Conservation (phyloP, 2,888 invertebrate species). For the Mycalesis mineus region DNA sequence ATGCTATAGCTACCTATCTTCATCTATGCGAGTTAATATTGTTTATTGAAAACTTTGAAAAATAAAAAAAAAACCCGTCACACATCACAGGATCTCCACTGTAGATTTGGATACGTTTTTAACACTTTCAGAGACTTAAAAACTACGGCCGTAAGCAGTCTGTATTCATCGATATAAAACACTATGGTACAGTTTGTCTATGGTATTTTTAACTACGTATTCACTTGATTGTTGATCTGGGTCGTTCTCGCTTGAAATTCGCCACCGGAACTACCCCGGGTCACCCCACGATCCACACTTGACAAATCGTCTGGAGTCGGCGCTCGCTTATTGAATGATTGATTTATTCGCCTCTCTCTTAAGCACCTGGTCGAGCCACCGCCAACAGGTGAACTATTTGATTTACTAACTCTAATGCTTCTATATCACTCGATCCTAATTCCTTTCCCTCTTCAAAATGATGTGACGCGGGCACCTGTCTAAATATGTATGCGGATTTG, state of each 20-base stretch:
- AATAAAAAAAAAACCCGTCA: no score
- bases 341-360: slow-evolving; percentile 57
- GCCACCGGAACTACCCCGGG: slow-evolving; percentile 1
- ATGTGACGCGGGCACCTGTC: slow-evolving; percentile 56
- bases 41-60: no score
- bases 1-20: no score
- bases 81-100: no score
- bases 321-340: slow-evolving; percentile 69
- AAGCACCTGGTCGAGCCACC: slow-evolving; percentile 45
- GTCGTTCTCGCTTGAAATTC: slow-evolving; percentile 1
- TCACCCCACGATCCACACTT: slow-evolving; percentile 34
- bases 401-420: slow-evolving; percentile 70
- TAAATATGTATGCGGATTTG: slow-evolving; percentile 35
- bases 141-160: no score
- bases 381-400: slow-evolving; percentile 68
- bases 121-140: no score
- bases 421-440: slow-evolving; percentile 57
- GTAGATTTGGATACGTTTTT: no score
- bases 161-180: no score
- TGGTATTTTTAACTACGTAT: not conserved
- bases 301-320: slow-evolving; percentile 59
- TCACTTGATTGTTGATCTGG: not conserved
- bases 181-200: no score
- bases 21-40: no score
- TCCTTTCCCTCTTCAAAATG: slow-evolving; percentile 68